Base-by-base conservation (phyloP, 92 coral and sea anemone genomes). In the Parazoanthus swiftii region DNA sequence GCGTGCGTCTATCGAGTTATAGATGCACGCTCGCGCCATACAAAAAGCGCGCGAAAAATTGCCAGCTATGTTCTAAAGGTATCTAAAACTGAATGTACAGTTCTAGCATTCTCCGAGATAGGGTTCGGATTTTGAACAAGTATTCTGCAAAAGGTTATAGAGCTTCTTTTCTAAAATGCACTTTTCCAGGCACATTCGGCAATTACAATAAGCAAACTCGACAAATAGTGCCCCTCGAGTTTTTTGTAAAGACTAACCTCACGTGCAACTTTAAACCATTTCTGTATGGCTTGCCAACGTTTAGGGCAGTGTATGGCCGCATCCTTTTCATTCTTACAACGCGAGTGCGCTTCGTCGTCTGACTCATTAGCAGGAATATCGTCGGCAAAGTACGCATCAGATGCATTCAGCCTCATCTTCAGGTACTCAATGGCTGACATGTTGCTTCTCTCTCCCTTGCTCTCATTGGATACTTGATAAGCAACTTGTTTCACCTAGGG, bases 211-310 rank as follows among this genome's bases (percentile, higher is more conserved):
- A 8, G 0, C 50, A 46, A 46, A 46, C 50, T 46, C 50, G 10
- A 5, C 10, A 46, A 46, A 46, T 46, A 39, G 42, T 4, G 33
- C 33, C 33, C 33, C 33, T 29, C 33, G 33, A 29, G 33, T 44
- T 44, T 44, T 21, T 13, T 59, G 43, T 58, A 26, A 63, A 18
- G 4, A 81, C 87, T 44, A 26, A 84, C 87, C 87, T 84, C 87
- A 15, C 87, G 76, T 14, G 87, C 87, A 42, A 46, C 58, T 50
- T 67, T 70, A 46, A 84, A 84, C 87, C 87, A 84, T 84, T 84
- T 71, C 78, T 84, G 79, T 35, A 84, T 84, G 35, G 87, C 87
- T 48, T 84, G 15, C 87, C 87, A 84, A 43, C 87, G 87, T 3
- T 8, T 13, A 20, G 87, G 87, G 25, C 87, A 84, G 46, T 84